Evolutionary conservation across 2,888 invertebrate genomes (phyloP).

Genomic region (Patella pellucida): DNA sequence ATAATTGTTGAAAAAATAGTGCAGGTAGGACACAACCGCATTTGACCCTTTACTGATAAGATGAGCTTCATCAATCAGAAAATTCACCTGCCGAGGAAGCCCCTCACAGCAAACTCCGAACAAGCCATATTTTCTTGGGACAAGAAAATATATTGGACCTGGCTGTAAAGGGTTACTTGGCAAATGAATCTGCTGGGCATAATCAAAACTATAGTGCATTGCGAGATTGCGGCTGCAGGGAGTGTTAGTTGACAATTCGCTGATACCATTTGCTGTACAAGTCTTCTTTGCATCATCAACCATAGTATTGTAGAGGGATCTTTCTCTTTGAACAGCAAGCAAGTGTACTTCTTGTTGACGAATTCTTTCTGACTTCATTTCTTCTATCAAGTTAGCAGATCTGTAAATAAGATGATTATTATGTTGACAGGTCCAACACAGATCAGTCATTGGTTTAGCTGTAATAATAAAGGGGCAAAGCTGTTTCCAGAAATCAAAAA

Average conservation of each 20-base stretch:
- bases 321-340: conserved; percentile 20
- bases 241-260: background rate
- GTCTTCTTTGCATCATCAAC: background rate
- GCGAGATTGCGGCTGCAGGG: background rate
- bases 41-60: conserved; percentile 31
- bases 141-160: conserved; percentile 47
- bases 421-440: conserved; percentile 36
- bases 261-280: background rate
- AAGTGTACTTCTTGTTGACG: background rate
- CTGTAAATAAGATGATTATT: conserved; percentile 20
- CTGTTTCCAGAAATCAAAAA: conserved; percentile 19
- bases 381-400: conserved; percentile 16
- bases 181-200: conserved; percentile 45
- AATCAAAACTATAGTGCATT: conserved; percentile 42
- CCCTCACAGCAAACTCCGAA: conserved; percentile 44
- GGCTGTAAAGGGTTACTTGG: conserved; percentile 43
- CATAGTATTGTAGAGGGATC: conserved; percentile 13
- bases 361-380: conserved; percentile 1
- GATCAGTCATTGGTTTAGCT: conserved; percentile 28
- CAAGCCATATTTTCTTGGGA: conserved; percentile 43
- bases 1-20: conserved; percentile 29
- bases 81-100: conserved; percentile 30
- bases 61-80: conserved; percentile 39
- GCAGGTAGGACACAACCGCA: conserved; percentile 23
- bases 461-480: conserved; percentile 27